phyloP scores from a whole-genome alignment of 2,113 vertebrate species.

The Xenopus borealis region DNA sequence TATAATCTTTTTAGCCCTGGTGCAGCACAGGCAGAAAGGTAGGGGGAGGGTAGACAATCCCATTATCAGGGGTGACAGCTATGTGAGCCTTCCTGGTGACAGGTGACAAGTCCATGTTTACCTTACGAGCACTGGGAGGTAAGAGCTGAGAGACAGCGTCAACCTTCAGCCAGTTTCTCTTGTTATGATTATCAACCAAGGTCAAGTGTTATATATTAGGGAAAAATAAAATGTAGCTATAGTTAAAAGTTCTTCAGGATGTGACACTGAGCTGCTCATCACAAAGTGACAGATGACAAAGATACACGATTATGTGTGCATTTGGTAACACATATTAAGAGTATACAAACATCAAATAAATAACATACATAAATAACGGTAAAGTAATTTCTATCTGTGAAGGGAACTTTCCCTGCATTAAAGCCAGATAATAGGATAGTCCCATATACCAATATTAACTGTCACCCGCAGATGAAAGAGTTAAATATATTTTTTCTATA shows the following conservation, averaged over 20 bases:
- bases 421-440: not conserved
- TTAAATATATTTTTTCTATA: not conserved
- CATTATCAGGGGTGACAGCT: constrained; percentile 35
- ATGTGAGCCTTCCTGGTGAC: constrained; percentile 22
- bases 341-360: not conserved
- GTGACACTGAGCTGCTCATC: constrained; percentile 25
- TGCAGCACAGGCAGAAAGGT: constrained; percentile 15
- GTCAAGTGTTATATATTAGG: constrained; percentile 32
- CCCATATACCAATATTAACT: too few species aligned
- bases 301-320: constrained; percentile 2
- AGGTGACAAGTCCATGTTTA: constrained; percentile 37
- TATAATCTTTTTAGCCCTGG: constrained; percentile 12
- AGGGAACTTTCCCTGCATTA: not conserved
- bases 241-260: constrained; percentile 1
- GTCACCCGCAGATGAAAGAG: not conserved
- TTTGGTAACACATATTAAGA: constrained; percentile 8
- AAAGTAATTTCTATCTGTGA: not conserved
- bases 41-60: not conserved
- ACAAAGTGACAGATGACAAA: constrained; percentile 35
- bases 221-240: constrained; percentile 35
- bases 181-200: constrained; percentile 38
- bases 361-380: too few species aligned
- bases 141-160: constrained; percentile 17
- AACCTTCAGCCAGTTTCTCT: constrained; percentile 30
- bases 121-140: constrained; percentile 20